Evolutionary conservation across 2,113 vertebrate species (phyloP), one percentile per base, ranked within the genome.

Genomic region (Nycticorax nycticorax): DNA sequence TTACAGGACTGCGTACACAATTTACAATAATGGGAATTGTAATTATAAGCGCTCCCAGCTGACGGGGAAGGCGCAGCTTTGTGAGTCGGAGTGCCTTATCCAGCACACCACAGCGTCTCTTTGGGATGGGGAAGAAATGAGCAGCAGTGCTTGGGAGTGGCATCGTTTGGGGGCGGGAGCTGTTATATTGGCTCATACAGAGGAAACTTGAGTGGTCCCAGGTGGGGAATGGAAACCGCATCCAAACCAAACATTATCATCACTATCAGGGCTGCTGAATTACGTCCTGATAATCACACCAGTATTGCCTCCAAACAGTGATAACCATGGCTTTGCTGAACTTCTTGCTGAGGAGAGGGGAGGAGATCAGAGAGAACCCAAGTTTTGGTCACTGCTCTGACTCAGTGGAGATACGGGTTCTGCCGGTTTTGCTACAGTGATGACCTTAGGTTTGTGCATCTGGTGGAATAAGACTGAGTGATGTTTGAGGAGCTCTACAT

Each of bases 1-100:
- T 93, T 94, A 95, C 74, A 95, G 95, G 74, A 68, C 81, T 72
- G 81, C 39, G 3, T 95, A 88, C 81, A 89, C 80, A 90, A 77
- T 84, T 96, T 93, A 91, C 73, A 87, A 28, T 89, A 92, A 91
- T 67, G 33, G 59, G 76, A 90, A 73, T 43, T 93, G 88, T 94
- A 94, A 96, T 95, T 88, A 79, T 45, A 92, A 95, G 62, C 32
- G 50, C 50, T 93, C 77, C 81, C 89, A 92, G 22, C 48, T 91
- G 69, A 71, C 12, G 0, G 57, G 22, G 39, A 96, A 96, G 53
- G 24, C 52, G 2, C 82, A 93, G 59, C 83, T 88, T 88, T 88
- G 79, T 6, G 0, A 85, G 59, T 3, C 11, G 3, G 56, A 92
- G 64, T 62, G 53, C 41, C 32, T 87, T 93, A 94, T 45, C 79